Evolutionary conservation across 2,113 vertebrate genomes (phyloP).

Genomic region (Scartelaos histophorus): DNA sequence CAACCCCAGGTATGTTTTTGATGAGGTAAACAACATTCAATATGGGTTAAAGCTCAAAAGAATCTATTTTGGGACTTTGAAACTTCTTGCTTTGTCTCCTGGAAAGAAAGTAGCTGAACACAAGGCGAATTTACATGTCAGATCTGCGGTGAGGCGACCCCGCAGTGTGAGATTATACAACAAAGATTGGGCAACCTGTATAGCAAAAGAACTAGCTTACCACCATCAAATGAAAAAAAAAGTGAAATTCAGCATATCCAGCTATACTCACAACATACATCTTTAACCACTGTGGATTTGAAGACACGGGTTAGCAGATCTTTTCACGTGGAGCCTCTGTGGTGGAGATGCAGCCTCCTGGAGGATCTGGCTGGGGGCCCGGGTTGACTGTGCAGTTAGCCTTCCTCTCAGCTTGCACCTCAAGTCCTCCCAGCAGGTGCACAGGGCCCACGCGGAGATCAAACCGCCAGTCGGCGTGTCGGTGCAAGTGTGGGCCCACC

Average conservation of each 20-base stretch:
- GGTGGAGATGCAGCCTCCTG: conserved; percentile 15
- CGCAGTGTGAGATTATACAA: no score
- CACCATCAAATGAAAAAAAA: no score
- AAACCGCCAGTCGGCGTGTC: conserved; percentile 39
- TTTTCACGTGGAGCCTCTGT: conserved; percentile 4
- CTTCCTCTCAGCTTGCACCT: conserved; percentile 26
- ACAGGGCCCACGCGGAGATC: conserved; percentile 44
- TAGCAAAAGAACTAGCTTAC: no score
- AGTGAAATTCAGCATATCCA: background rate
- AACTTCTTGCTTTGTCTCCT: no score
- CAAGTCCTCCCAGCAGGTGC: conserved; percentile 34
- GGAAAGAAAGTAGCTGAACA: no score
- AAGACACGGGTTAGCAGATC: conserved; percentile 1
- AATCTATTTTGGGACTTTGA: no score
- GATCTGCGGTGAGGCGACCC: no score
- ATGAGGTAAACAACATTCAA: no score
- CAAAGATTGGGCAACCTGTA: background rate
- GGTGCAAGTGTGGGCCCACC: conserved; percentile 14
- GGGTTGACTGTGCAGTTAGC: conserved; percentile 12
- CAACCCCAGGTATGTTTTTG: no score
- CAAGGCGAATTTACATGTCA: no score
- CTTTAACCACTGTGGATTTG: background rate
- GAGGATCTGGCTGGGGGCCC: conserved; percentile 23
- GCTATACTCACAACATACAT: background rate
- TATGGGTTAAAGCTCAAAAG: no score